Evolutionary conservation across 1,140 invertebrate species (phyloP), one percentile per base, ranked within the genome.

Genomic region (Drosophila malerkotliana): DNA sequence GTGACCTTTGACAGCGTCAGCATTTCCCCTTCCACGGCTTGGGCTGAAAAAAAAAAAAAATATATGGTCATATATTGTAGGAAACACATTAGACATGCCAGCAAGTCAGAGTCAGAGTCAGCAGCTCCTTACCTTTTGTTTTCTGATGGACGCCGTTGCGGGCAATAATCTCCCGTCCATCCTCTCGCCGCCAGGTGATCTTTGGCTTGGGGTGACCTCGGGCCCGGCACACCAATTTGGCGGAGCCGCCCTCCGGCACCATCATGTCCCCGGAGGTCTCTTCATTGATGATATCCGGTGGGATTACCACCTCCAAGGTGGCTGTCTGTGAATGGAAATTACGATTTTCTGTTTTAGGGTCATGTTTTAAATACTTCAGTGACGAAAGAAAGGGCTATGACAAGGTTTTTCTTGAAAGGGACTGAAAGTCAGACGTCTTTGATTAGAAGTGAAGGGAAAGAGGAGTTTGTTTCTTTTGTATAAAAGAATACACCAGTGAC

Each of bases 191-290:
- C 97, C 97, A 98, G 4, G 94, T 93, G 58, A 98, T 96, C 68
- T 95, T 95, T 0, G 97, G 97, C 60, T 95, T 94, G 3, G 96
- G 96, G 91, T 96, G 96, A 0, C 97, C 97, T 37, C 95, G 93
- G 0, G 97, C 97, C 79, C 96, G 96, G 91, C 97, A 98, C 15
- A 95, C 94, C 53, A 98, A 93, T 82, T 97, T 97, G 3, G 97
- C 96, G 4, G 96, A 96, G 2, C 97, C 96, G 32, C 97, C 97
- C 92, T 98, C 97, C 1, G 96, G 96, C 12, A 98, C 96, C 95
- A 97, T 97, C 92, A 97, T 94, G 88, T 98, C 97, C 18, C 97
- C 95, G 47, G 97, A 96, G 3, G 96, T 97, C 82, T 98, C 96
- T 81, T 97, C 96, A 78, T 96, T 96, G 57, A 97, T 94, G 72